phyloP scores from a whole-genome alignment of 2,113 vertebrate species.

The Sceloporus tristichus region DNA sequence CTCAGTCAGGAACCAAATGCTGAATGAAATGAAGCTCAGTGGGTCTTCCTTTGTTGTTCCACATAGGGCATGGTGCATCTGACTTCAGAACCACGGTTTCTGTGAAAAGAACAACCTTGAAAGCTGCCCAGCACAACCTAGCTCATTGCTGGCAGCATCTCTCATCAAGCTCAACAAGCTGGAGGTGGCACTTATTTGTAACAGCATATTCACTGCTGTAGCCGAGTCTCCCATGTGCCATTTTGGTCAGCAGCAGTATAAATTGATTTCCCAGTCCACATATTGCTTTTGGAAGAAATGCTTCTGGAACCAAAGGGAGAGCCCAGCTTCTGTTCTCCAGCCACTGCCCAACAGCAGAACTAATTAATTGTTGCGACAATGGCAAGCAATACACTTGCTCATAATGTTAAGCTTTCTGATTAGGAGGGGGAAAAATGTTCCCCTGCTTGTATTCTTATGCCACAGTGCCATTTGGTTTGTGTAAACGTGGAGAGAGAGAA shows the following conservation, averaged over 20 bases:
- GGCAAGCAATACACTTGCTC: not conserved
- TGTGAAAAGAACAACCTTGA: not conserved
- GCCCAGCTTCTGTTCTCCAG: conserved; percentile 12
- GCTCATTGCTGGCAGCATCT: not conserved
- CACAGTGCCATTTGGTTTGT: not conserved
- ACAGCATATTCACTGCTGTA: not conserved
- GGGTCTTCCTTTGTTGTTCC: not conserved
- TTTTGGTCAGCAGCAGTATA: not conserved
- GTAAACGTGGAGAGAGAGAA: conserved; percentile 24
- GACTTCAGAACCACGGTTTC: not conserved
- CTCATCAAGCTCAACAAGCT: not conserved
- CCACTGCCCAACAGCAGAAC: conserved; percentile 14
- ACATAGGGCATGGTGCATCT: not conserved
- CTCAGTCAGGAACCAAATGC: not conserved
- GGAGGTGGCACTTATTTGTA: not conserved
- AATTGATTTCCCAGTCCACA: conserved; percentile 27
- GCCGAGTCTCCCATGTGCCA: not conserved
- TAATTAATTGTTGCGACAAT: not conserved
- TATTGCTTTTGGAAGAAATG: not conserved
- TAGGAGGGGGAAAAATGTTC: conserved; percentile 19
- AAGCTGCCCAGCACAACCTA: not conserved
- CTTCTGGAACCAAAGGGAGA: not conserved
- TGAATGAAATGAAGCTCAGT: not conserved
- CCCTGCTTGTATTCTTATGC: not conserved
- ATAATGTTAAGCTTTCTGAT: not conserved